Percentiles rank a stretch among this genome's conserved stretches.
These are phyloP conservation scores for Formicarius rufipectus DNA, from an alignment of 2,113 vertebrate species.

Conservation along the genomic window DNA sequence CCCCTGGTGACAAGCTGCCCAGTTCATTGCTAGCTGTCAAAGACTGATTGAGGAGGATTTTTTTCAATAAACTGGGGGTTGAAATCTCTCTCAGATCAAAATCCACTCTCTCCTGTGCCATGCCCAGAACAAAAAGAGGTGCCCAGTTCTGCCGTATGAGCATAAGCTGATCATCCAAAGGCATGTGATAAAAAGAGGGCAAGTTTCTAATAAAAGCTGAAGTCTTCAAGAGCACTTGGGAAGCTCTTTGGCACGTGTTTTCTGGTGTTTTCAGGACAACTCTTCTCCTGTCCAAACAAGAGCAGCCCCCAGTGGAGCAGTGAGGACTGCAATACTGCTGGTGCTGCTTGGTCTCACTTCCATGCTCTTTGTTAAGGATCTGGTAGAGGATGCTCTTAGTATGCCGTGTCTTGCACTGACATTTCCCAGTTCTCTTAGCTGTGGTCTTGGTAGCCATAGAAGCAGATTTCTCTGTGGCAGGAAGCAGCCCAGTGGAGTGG, in stretches of 20 bases:
- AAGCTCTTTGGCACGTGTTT: slow-evolving; percentile 2
- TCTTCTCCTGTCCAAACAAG: not conserved
- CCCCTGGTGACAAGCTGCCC: not conserved
- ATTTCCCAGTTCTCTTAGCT: not conserved
- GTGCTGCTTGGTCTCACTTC: not conserved
- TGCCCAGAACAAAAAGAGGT: slow-evolving; percentile 50
- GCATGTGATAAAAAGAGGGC: slow-evolving; percentile 53
- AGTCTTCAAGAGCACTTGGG: slow-evolving; percentile 60
- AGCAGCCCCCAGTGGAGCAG: not conserved
- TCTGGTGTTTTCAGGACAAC: slow-evolving; percentile 34
- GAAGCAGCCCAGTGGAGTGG: too few relatives aligned
- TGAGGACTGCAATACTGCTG: not conserved
- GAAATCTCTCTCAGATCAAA: slow-evolving; percentile 58
- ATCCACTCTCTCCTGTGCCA: slow-evolving; percentile 57
- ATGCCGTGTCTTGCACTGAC: not conserved
- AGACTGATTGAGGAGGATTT: slow-evolving; percentile 52
- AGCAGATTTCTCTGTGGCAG: not conserved
- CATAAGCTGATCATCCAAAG: slow-evolving; percentile 45
- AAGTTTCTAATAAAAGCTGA: slow-evolving; percentile 59
- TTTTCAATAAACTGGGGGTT: slow-evolving; percentile 50
- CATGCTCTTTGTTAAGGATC: slow-evolving; percentile 1
- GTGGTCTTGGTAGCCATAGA: not conserved
- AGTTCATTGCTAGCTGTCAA: not conserved
- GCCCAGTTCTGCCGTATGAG: slow-evolving; percentile 47
- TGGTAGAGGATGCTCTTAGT: slow-evolving; percentile 26